A percentile compares a stretch with the other conserved stretches of the same genome.
Evolutionary conservation across 2,888 invertebrate species (phyloP).

Genomic region (Lithophane ornitopus): DNA sequence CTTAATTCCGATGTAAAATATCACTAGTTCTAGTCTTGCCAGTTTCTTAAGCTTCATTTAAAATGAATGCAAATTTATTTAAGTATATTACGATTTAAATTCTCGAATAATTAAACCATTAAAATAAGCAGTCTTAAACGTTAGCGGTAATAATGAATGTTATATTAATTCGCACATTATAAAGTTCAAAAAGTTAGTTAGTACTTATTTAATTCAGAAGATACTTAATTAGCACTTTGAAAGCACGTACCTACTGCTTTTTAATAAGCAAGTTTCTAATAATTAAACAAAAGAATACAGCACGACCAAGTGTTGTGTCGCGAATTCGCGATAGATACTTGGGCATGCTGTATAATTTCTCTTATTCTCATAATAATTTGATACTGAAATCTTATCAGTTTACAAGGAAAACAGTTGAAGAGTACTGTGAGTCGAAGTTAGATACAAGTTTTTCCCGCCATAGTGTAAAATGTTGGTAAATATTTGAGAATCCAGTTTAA

Average conservation of each 20-base stretch:
- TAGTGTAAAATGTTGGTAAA: background rate
- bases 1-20: constrained; percentile 22
- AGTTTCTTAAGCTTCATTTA: background rate
- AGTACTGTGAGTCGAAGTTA: background rate
- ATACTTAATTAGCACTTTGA: constrained; percentile 23
- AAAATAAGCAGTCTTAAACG: constrained; percentile 3
- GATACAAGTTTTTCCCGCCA: background rate
- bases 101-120: constrained; percentile 20
- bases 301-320: background rate
- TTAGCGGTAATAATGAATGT: constrained; percentile 1
- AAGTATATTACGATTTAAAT: constrained; percentile 1
- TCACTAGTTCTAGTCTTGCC: background rate
- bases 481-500: background rate
- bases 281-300: no score
- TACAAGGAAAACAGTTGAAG: constrained; percentile 11
- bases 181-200: background rate
- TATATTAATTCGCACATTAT: constrained; percentile 34
- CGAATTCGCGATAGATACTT: background rate
- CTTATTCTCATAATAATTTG: constrained; percentile 3
- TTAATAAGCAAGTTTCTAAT: background rate
- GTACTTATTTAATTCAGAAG: constrained; percentile 13
- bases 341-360: background rate
- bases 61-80: background rate
- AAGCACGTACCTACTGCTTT: background rate
- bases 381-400: constrained; percentile 20